These are phyloP conservation scores for Selene dorsalis DNA, from an alignment of 2,797 vertebrate species.

Conservation along the genomic window DNA sequence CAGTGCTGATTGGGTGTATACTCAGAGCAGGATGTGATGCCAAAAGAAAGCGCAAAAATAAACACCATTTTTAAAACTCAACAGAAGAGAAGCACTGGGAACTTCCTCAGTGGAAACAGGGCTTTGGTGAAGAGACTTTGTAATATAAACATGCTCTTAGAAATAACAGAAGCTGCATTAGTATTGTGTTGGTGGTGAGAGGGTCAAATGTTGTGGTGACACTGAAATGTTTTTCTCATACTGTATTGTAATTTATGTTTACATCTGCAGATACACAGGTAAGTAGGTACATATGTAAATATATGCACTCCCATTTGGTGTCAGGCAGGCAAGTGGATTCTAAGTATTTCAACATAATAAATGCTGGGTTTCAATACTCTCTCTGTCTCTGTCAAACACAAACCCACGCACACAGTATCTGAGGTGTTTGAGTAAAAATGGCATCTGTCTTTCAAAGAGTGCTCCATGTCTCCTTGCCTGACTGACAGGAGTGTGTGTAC, in stretches of 20 bases:
- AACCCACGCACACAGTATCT: constrained; percentile 7
- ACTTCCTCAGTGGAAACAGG: no score
- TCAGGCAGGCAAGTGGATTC: constrained; percentile 16
- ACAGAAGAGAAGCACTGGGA: no score
- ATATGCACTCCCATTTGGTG: neutral
- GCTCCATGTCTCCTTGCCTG: constrained; percentile 32
- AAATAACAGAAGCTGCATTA: neutral
- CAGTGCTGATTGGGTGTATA: no score
- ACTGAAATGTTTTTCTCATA: neutral
- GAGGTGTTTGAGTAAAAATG: constrained; percentile 25
- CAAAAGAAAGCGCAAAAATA: no score
- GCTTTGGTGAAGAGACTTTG: neutral
- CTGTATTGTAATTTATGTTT: no score
- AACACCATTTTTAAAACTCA: no score
- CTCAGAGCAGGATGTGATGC: no score
- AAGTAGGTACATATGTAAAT: neutral
- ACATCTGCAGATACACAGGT: neutral
- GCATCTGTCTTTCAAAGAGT: constrained; percentile 20
- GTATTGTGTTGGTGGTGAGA: neutral
- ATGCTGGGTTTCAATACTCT: neutral
- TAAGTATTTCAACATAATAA: constrained; percentile 17
- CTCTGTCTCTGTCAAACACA: constrained; percentile 1
- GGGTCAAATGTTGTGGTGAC: neutral
- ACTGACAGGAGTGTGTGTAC: constrained; percentile 13
- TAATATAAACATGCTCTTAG: neutral